Conservation (phyloP, 2,888 invertebrate species). For the Andrena camellia region DNA sequence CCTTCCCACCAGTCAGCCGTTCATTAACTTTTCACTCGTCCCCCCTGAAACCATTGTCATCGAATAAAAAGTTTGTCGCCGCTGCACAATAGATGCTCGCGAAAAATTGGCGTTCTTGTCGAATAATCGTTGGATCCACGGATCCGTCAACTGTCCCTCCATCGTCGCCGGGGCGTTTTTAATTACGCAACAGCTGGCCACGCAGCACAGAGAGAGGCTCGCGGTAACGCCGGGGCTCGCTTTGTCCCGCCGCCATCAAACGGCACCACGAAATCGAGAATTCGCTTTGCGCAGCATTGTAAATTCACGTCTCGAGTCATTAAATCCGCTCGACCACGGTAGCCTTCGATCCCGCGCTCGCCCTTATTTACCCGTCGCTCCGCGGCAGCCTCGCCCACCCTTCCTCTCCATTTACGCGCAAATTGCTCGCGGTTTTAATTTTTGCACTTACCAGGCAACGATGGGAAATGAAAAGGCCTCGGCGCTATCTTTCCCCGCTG, state of each 20-base stretch:
- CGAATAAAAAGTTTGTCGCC: no score
- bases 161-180: background rate
- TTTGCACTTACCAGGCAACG: background rate
- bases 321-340: background rate
- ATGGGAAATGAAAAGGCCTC: background rate
- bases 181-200: conserved; percentile 1
- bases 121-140: background rate
- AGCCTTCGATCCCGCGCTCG: conserved; percentile 8
- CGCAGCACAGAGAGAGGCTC: background rate
- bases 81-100: background rate
- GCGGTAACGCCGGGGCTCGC: background rate
- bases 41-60: no score
- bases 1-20: no score
- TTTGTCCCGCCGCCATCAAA: background rate
- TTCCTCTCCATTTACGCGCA: background rate
- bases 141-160: background rate
- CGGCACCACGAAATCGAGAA: background rate
- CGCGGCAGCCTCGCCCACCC: background rate
- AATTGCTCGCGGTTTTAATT: conserved; percentile 8
- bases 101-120: background rate
- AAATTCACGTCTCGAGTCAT: conserved; percentile 25
- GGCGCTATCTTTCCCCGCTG: background rate
- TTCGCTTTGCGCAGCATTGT: conserved; percentile 8
- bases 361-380: background rate
- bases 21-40: no score